A percentile compares a stretch with the other conserved stretches of the same genome.
phyloP scores from a whole-genome alignment of 2,113 vertebrate species.

The Larimichthys polyactis region DNA sequence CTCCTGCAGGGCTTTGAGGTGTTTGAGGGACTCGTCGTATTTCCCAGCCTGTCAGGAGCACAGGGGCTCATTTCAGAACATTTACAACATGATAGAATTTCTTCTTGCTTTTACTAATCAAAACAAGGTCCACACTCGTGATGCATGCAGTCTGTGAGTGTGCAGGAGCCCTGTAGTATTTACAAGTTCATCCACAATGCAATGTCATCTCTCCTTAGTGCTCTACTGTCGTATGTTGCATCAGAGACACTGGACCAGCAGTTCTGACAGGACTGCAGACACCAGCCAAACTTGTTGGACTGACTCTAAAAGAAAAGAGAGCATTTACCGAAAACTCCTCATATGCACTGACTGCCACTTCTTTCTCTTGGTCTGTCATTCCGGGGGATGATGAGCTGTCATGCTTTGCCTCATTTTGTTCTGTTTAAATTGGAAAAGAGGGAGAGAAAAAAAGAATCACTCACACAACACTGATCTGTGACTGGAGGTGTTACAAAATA shows the following conservation, averaged over 20 bases:
- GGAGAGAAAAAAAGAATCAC: background rate
- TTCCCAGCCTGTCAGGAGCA: conserved; percentile 87
- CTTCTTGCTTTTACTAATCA: background rate
- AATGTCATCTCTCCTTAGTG: too few species aligned
- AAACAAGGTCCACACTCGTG: background rate
- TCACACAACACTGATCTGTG: background rate
- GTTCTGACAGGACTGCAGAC: background rate
- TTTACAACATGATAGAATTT: background rate
- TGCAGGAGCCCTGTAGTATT: too few species aligned
- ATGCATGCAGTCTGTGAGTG: background rate
- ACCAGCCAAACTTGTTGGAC: background rate
- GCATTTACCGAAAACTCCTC: conserved; percentile 90
- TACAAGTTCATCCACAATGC: too few species aligned
- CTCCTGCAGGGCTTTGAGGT: conserved; percentile 92
- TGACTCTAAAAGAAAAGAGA: background rate
- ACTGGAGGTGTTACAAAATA: too few species aligned
- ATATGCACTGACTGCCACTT: conserved; percentile 88
- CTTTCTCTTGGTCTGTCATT: conserved; percentile 93
- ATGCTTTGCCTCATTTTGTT: conserved; percentile 89
- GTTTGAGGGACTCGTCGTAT: conserved; percentile 91
- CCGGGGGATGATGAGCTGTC: conserved; percentile 88
- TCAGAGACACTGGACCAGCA: background rate
- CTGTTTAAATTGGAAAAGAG: conserved; percentile 75
- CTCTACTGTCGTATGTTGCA: too few species aligned
- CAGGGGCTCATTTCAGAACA: background rate